Evolutionary conservation across 2,797 vertebrate genomes (phyloP).

Genomic region (Apogon talboti): DNA sequence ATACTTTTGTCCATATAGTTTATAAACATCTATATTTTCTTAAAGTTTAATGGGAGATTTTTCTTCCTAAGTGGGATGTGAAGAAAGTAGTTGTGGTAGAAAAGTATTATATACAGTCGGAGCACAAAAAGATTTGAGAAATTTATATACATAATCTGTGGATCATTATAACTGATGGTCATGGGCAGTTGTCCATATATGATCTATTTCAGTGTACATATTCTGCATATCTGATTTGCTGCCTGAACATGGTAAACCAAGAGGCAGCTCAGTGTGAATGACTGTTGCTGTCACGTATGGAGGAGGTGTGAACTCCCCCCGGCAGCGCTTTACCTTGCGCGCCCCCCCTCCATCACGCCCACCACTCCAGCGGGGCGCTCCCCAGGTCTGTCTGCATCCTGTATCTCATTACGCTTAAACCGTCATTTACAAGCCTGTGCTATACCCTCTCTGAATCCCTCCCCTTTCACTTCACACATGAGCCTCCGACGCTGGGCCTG

Average conservation of each 20-base stretch:
- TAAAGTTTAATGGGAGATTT: no score
- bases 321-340: conserved; percentile 43
- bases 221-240: no score
- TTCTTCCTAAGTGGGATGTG: no score
- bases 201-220: conserved; percentile 14
- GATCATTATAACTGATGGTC: no score
- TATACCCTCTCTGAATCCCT: conserved; percentile 25
- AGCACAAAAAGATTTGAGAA: no score
- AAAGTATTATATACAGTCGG: no score
- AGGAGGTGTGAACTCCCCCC: conserved; percentile 41
- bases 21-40: no score
- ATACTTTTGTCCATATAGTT: no score
- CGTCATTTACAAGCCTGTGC: conserved; percentile 70
- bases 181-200: conserved; percentile 7
- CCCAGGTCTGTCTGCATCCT: conserved; percentile 42
- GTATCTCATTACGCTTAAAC: conserved; percentile 59
- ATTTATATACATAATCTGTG: no score
- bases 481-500: conserved; percentile 50
- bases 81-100: no score
- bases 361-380: conserved; percentile 56
- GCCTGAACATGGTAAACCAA: no score
- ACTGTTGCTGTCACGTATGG: conserved; percentile 44
- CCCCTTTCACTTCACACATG: no score
- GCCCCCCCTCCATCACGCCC: background rate
- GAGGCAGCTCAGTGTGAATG: conserved; percentile 33